Base-by-base conservation (phyloP, 2,888 invertebrate genomes). In the Troides oblongomaculatus region DNA sequence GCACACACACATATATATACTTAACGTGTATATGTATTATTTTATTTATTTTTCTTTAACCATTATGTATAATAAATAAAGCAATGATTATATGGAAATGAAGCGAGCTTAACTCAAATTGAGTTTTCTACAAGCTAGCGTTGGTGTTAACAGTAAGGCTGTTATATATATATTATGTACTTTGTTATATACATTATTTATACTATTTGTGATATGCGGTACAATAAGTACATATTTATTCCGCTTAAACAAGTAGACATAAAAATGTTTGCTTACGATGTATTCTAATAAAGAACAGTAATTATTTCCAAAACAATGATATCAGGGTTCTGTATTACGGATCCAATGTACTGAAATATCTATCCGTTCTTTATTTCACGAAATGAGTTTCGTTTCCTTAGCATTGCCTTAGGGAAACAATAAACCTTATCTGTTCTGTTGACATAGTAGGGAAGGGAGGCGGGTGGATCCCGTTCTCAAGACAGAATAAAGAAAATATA, bases 341-440 rank as follows among this genome's bases (percentile, higher is more conserved):
- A 58, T n/a, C 43, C 25, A 63, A 50, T 39, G 63, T n/a, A 63
- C 63, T 59, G 63, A 63, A 68, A 68, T 63, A 53, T 68, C 53
- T 68, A 53, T 58, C 46, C 18, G n/a, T 68, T 59, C 63, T 64
- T 68, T 63, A 68, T 68, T 68, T 53, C 63, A 17, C 59, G 53
- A 68, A 68, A 68, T 64, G 64, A 64, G 46, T 68, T 68, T 57
- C 39, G 64, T 39, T 64, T 68, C 36, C 63, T 53, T 39, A 23
- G 36, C 21, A 60, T 23, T 23, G 39, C 68, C 53, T 60, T 39
- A 53, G 12, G 59, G 39, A 60, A 68, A 68, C 64, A 68, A 68
- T 66, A 67, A 67, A 56, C 43, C 57, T 67, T 62, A 62, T 62
- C 62, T 67, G 46, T 66, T 62, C 56, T 62, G 67, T 62, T 62